Percentiles rank a stretch among this genome's conserved stretches.
These are phyloP conservation scores for Leptinotarsa juncta DNA, from an alignment of 2,888 invertebrate species.

Conservation along the genomic window DNA sequence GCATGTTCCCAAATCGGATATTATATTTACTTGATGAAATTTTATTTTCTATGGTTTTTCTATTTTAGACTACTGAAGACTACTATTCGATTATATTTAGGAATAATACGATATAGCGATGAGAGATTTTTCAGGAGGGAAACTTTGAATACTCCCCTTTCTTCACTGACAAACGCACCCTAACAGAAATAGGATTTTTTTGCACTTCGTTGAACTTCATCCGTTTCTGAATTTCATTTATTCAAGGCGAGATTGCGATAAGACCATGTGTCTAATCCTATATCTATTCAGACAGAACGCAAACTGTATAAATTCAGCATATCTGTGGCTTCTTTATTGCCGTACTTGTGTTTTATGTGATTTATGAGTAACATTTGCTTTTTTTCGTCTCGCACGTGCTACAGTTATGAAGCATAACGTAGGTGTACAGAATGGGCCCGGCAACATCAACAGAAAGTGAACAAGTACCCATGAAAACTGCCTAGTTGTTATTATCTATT, in stretches of 20 bases:
- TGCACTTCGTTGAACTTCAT: background rate
- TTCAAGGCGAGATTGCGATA: background rate
- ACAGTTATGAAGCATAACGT: conserved; percentile 3
- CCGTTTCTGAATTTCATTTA: background rate
- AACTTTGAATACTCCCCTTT: background rate
- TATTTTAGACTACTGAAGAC: no score
- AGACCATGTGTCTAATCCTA: background rate
- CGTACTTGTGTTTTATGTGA: conserved; percentile 22
- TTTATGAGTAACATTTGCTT: conserved; percentile 17
- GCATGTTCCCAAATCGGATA: no score
- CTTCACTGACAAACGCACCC: background rate
- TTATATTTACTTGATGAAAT: no score
- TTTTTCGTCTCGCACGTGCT: conserved; percentile 13
- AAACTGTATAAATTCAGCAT: conserved; percentile 42
- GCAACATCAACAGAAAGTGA: background rate
- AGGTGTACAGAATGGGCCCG: background rate
- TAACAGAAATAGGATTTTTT: background rate
- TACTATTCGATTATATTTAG: no score
- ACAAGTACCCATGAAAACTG: background rate
- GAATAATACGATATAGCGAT: no score
- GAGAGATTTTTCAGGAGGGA: no score
- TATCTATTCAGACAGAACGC: conserved; percentile 2
- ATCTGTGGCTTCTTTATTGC: conserved; percentile 41
- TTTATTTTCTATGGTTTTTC: no score
- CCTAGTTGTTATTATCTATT: background rate